Evolutionary conservation across 2,113 vertebrate species (phyloP).

Genomic region (Erpornis zantholeuca): DNA sequence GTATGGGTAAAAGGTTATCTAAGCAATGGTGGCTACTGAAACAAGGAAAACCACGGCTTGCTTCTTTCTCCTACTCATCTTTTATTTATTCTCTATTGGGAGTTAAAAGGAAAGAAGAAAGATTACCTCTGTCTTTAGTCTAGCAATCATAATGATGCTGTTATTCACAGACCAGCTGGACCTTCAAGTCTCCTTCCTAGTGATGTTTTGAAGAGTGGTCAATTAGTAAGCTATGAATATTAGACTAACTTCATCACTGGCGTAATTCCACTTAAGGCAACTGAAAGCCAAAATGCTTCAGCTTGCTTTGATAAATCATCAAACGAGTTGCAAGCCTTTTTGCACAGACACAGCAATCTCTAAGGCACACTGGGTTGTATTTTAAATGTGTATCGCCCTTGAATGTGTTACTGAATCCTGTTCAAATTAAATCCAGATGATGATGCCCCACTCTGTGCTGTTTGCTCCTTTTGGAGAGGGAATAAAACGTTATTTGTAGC

Average conservation of each 20-base stretch:
- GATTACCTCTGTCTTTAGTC: background rate
- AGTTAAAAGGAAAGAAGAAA: background rate
- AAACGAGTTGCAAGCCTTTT: background rate
- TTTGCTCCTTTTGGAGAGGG: background rate
- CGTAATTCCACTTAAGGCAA: background rate
- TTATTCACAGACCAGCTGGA: background rate
- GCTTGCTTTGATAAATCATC: background rate
- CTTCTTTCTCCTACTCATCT: background rate
- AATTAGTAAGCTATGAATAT: background rate
- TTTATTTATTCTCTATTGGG: background rate
- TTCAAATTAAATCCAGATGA: background rate
- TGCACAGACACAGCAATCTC: background rate
- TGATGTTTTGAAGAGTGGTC: background rate
- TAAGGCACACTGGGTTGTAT: too few species aligned
- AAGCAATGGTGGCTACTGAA: background rate
- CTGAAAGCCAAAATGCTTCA: background rate
- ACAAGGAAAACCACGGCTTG: background rate
- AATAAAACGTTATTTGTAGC: background rate
- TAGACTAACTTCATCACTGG: background rate
- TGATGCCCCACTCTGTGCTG: background rate
- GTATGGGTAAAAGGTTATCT: background rate
- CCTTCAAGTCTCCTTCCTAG: background rate
- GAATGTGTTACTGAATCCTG: background rate
- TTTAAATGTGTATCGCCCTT: background rate
- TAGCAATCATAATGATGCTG: background rate